Evolutionary conservation across 2,113 vertebrate genomes (phyloP), one percentile per base, ranked within the genome.

Genomic region (Elaphurus davidianus): DNA sequence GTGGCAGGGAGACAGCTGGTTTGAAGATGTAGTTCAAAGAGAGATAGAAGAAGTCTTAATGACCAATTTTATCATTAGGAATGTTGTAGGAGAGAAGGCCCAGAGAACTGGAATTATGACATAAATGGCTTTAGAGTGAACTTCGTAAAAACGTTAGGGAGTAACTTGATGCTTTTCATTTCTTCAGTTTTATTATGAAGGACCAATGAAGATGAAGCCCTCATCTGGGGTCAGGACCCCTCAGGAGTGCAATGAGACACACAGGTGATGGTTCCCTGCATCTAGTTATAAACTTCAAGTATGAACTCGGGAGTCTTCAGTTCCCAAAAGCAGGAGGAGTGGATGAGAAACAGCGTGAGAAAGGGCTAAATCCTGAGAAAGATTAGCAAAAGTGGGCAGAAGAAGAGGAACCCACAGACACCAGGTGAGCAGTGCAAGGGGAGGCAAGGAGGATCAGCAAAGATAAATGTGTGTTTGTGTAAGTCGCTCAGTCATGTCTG

Each of bases 211-310:
- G 13, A 82, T 7, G 64, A 57, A 14, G n/a, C 57, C 6, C 25
- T 83, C 7, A n/a, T 12, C 8, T 52, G 62, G 71, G 36, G 45
- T 15, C 2, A 76, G 50, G 67, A 52, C 23, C 40, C 40, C 40
- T 40, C 6, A 57, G 6, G 1, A 57, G 43, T 45, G 15, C 40
- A 36, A 10, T 23, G 36, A 87, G 52, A 85, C 45, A 57, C 19
- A 64, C 9, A n/a, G 25, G 16, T 15, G 2, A 5, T 12, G 45
- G 33, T 6, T 36, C 0, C 40, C 43, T 11, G 21, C 0, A 30
- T 59, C 33, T 16, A 27, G n/a, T 14, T 74, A 83, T 17, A 33
- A 71, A 36, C 2, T 33, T 45, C 10, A 83, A 43, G 36, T 33
- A 4, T 4, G 74, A 30, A 86, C 1, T 28, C 2, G 1, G 4